Conservation (phyloP, 2,113 vertebrate species). For the Addax nasomaculatus region DNA sequence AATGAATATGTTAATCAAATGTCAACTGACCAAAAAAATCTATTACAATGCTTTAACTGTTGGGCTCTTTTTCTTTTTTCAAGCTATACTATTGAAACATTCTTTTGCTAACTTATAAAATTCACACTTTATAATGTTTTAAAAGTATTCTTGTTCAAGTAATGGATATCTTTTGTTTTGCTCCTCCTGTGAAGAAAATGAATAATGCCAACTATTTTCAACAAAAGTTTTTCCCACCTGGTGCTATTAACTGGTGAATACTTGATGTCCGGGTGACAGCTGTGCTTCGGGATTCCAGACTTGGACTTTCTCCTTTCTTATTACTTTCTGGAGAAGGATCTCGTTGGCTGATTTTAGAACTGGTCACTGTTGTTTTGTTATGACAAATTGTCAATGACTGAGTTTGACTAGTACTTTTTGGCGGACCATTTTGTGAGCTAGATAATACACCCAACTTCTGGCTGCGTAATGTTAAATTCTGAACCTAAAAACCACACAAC, state of each 20-base stretch:
- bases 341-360: slow-evolving; percentile 84
- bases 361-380: slow-evolving; percentile 83
- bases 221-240: slow-evolving; percentile 78
- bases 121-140: slow-evolving; percentile 24
- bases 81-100: neutral
- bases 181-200: slow-evolving; percentile 27
- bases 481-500: slow-evolving; percentile 79
- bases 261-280: slow-evolving; percentile 83
- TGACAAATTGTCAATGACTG: slow-evolving; percentile 83
- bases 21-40: neutral
- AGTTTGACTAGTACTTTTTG: slow-evolving; percentile 86
- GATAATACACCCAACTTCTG: slow-evolving; percentile 88
- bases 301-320: slow-evolving; percentile 83
- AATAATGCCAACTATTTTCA: neutral
- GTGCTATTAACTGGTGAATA: slow-evolving; percentile 86
- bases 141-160: slow-evolving; percentile 9
- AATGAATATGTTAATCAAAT: slow-evolving; percentile 36
- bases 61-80: slow-evolving; percentile 5
- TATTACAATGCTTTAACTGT: slow-evolving; percentile 18
- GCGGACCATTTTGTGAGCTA: slow-evolving; percentile 86
- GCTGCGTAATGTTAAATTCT: slow-evolving; percentile 89
- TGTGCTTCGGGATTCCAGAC: slow-evolving; percentile 78
- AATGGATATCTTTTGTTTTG: neutral
- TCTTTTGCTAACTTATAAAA: slow-evolving; percentile 15
- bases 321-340: slow-evolving; percentile 83